phyloP scores from a whole-genome alignment of 2,113 vertebrate genomes.

The Heliornis fulica region DNA sequence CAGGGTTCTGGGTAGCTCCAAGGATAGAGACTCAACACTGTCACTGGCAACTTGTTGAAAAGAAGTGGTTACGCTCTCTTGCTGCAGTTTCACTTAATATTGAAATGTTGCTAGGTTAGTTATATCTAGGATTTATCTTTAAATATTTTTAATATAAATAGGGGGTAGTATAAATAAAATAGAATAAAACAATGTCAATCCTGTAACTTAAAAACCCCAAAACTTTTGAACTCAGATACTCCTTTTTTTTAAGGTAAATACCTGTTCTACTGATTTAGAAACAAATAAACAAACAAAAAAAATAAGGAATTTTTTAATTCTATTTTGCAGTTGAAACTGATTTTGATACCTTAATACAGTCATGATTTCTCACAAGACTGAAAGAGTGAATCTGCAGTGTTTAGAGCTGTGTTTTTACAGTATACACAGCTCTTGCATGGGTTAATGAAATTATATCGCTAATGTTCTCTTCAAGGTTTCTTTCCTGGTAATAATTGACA shows the following conservation, averaged over 20 bases:
- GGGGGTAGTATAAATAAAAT: neutral
- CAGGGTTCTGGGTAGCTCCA: neutral
- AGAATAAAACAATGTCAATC: neutral
- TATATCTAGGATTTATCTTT: neutral
- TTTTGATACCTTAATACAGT: neutral
- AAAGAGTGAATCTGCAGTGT: neutral
- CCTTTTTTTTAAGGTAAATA: neutral
- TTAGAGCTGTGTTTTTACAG: neutral
- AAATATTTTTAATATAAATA: neutral
- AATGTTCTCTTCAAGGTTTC: neutral
- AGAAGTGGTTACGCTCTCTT: neutral
- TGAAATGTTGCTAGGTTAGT: neutral
- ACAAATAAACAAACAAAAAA: neutral
- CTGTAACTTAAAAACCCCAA: neutral
- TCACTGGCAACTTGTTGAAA: neutral
- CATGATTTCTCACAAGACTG: neutral
- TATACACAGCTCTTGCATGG: too few species aligned
- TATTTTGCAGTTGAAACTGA: neutral
- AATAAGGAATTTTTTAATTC: neutral
- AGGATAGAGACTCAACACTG: neutral
- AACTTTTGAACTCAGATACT: neutral
- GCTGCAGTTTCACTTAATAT: neutral
- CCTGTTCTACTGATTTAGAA: neutral
- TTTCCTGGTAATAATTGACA: neutral
- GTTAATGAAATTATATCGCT: rapidly evolving